A percentile compares a stretch with the other conserved stretches of the same genome.
Evolutionary conservation across 1,140 invertebrate genomes (phyloP).

Genomic region (Cheumatopsyche charites): DNA sequence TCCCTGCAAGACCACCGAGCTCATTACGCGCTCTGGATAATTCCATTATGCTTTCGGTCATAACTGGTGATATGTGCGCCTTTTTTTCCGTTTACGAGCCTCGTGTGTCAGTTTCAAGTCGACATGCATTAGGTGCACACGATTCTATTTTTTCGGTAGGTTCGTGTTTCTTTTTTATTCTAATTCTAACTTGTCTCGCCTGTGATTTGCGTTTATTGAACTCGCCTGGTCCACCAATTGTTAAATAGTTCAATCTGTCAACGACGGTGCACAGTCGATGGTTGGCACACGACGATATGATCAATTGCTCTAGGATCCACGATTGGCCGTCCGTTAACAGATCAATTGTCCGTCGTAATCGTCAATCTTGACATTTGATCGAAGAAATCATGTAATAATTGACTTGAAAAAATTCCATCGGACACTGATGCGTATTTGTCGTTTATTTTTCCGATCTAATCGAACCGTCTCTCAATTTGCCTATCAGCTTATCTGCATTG

Average conservation of each 20-base stretch:
- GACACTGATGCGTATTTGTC: background rate
- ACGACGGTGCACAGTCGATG: background rate
- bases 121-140: too few species aligned
- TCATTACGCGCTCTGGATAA: too few species aligned
- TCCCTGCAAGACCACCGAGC: too few species aligned
- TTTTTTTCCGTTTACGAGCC: too few species aligned
- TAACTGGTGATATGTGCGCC: too few species aligned
- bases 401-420: background rate
- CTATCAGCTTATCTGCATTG: too few species aligned
- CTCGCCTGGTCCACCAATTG: background rate
- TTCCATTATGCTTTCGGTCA: too few species aligned
- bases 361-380: constrained; percentile 17
- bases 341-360: constrained; percentile 15
- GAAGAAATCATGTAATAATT: background rate
- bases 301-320: constrained; percentile 11
- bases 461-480: too few species aligned
- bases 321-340: constrained; percentile 24
- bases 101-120: too few species aligned
- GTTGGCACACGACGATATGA: constrained; percentile 17
- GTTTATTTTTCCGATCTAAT: background rate
- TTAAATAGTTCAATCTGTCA: background rate
- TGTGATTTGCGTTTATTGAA: constrained; percentile 10
- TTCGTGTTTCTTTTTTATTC: too few species aligned
- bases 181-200: too few species aligned
- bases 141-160: too few species aligned